phyloP scores from a whole-genome alignment of 1,140 invertebrate genomes.

The Chironomus tepperi region DNA sequence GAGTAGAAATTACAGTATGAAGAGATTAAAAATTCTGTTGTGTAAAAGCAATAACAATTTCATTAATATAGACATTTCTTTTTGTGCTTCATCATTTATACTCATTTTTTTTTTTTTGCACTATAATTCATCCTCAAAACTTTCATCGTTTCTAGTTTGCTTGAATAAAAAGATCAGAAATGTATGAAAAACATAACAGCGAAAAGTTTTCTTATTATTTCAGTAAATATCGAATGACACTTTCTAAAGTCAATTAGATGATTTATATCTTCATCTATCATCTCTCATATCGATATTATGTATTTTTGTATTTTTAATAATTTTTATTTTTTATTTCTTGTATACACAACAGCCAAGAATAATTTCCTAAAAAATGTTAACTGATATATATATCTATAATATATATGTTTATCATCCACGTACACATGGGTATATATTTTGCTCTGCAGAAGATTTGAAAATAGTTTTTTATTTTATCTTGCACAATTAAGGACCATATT shows the following conservation, averaged over 20 bases:
- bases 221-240: not conserved
- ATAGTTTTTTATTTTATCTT: not conserved
- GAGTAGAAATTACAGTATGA: too few species aligned
- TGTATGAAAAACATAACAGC: not conserved
- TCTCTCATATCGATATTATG: not conserved
- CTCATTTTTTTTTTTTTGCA: too few species aligned
- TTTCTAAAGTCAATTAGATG: too few species aligned
- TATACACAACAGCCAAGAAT: conserved; percentile 17
- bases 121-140: too few species aligned
- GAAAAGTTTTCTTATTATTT: conserved; percentile 10
- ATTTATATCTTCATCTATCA: not conserved
- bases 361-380: conserved; percentile 15
- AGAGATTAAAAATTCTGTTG: too few species aligned
- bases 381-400: not conserved
- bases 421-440: not conserved
- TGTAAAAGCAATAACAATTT: too few species aligned
- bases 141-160: not conserved
- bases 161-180: not conserved
- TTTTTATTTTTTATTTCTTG: not conserved
- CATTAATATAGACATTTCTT: too few species aligned
- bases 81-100: too few species aligned
- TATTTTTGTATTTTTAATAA: not conserved
- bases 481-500: conserved; percentile 7
- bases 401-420: not conserved
- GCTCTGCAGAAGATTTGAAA: conserved; percentile 10